phyloP scores from a whole-genome alignment of 2,797 vertebrate species.

The Ispidina picta region DNA sequence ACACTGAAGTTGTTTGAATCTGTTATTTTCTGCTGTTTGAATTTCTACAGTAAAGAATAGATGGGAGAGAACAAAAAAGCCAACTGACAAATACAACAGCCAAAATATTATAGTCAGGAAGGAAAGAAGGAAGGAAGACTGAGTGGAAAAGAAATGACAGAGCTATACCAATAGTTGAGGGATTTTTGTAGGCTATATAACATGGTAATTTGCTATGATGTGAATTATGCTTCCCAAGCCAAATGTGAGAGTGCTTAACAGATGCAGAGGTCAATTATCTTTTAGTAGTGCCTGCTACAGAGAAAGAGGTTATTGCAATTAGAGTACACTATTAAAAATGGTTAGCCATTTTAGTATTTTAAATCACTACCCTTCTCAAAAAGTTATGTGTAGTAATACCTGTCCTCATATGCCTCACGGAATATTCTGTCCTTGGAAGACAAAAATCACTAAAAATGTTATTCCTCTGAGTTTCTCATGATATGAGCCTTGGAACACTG shows the following conservation, averaged over 20 bases:
- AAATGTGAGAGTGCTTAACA: conserved; percentile 62
- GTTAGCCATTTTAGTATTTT: conserved; percentile 48
- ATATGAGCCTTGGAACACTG: background rate
- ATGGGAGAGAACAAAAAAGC: conserved; percentile 45
- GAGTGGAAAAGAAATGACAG: conserved; percentile 59
- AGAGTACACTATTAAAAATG: conserved; percentile 52
- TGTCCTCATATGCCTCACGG: background rate
- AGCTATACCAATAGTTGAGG: conserved; percentile 28
- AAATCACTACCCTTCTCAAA: conserved; percentile 38
- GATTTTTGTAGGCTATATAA: conserved; percentile 54
- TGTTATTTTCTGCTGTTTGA: conserved; percentile 19
- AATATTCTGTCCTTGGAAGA: conserved; percentile 31
- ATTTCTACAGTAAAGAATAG: conserved; percentile 31
- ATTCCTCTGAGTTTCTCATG: conserved; percentile 19
- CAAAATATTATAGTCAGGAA: conserved; percentile 14
- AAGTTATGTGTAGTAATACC: conserved; percentile 13
- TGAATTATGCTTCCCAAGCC: conserved; percentile 65
- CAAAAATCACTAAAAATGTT: conserved; percentile 7
- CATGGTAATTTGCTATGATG: conserved; percentile 55
- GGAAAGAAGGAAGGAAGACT: background rate
- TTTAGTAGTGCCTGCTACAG: conserved; percentile 48
- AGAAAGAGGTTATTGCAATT: conserved; percentile 62
- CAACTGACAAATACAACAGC: conserved; percentile 50
- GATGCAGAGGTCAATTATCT: conserved; percentile 70
- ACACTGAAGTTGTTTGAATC: background rate